Evolutionary conservation across 2,797 vertebrate species (phyloP).

Genomic region (Micropoecilia bifurca): DNA sequence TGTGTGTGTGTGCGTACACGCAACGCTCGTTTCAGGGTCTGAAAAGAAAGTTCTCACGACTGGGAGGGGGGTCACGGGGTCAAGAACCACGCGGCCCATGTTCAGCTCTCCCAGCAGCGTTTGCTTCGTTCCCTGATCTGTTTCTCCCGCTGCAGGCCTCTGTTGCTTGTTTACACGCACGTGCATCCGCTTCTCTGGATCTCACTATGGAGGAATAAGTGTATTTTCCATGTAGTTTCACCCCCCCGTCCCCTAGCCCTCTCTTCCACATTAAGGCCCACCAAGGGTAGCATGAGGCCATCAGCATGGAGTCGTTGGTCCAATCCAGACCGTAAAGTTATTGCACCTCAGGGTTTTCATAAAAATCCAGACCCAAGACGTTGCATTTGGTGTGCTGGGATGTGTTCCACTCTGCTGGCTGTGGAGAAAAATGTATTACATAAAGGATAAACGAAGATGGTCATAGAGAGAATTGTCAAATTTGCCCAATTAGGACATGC

Average conservation of each 20-base stretch:
- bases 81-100: conserved; percentile 45
- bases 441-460: conserved; percentile 13
- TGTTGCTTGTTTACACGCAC: conserved; percentile 18
- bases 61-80: conserved; percentile 55
- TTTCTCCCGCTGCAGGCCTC: not conserved
- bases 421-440: conserved; percentile 29
- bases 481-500: not conserved
- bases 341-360: conserved; percentile 62
- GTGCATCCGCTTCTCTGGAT: conserved; percentile 22
- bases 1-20: conserved; percentile 33
- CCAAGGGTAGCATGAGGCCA: conserved; percentile 58
- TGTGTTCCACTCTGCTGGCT: conserved; percentile 35
- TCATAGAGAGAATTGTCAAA: not conserved
- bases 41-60: conserved; percentile 69
- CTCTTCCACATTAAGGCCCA: conserved; percentile 15
- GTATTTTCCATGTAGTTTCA: conserved; percentile 47
- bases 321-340: conserved; percentile 60
- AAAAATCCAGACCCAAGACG: conserved; percentile 47
- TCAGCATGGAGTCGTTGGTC: conserved; percentile 59
- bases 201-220: conserved; percentile 21
- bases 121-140: conserved; percentile 28
- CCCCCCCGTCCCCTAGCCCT: not conserved
- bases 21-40: conserved; percentile 28
- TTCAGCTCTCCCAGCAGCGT: conserved; percentile 62
- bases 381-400: conserved; percentile 44